phyloP scores from a whole-genome alignment of 2,113 vertebrate species.

The Triplophysa dalaica region DNA sequence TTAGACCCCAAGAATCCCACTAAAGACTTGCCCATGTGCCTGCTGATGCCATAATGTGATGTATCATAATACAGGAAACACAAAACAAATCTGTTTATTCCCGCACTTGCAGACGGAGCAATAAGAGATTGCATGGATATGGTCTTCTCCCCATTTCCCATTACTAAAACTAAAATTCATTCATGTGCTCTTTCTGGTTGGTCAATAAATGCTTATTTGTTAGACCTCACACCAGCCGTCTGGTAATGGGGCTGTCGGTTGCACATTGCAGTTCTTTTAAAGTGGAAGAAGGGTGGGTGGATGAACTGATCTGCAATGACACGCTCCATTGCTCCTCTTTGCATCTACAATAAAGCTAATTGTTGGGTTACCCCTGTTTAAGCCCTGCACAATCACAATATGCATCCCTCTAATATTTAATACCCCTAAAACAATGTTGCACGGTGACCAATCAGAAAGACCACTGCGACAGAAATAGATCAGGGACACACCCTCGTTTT shows the following conservation, averaged over 20 bases:
- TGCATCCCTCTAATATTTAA: neutral
- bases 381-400: conserved; percentile 47
- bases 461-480: conserved; percentile 60
- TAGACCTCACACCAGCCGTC: neutral
- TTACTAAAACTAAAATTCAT: neutral
- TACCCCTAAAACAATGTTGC: neutral
- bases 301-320: conserved; percentile 70
- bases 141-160: neutral
- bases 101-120: neutral
- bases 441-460: conserved; percentile 67
- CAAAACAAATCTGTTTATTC: neutral
- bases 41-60: neutral
- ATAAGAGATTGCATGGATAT: neutral
- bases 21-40: neutral
- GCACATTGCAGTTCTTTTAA: conserved; percentile 16
- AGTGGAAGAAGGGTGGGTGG: conserved; percentile 47
- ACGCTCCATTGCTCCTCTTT: conserved; percentile 69
- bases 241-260: neutral
- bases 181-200: neutral
- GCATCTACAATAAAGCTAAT: conserved; percentile 74
- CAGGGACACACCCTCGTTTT: conserved; percentile 56
- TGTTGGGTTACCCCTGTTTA: conserved; percentile 57
- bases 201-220: neutral
- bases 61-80: neutral
- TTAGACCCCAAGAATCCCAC: neutral